Percentiles rank a stretch among this genome's conserved stretches.
phyloP scores from a whole-genome alignment of 92 coral and sea anemone species.

The Zoanthus gigantus region DNA sequence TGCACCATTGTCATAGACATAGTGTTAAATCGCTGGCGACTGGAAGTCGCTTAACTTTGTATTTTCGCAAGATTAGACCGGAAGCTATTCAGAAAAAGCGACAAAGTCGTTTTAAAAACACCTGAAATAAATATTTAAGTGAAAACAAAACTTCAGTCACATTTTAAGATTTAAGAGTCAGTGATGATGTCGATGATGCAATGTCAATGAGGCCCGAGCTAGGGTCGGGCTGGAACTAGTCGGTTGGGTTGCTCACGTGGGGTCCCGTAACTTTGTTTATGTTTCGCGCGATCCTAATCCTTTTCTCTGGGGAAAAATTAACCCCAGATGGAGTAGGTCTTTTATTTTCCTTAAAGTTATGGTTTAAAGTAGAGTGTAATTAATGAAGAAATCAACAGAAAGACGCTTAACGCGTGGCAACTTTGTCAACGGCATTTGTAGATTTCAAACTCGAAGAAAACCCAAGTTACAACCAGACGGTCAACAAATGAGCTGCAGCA shows the following conservation, averaged over 20 bases:
- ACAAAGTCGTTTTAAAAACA: background rate
- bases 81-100: background rate
- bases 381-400: background rate
- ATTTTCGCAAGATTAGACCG: background rate
- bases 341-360: background rate
- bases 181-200: too few relatives aligned
- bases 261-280: background rate
- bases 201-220: background rate
- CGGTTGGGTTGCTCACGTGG: background rate
- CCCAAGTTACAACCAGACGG: background rate
- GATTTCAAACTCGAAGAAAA: background rate
- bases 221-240: background rate
- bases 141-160: background rate
- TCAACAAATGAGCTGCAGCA: background rate
- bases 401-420: background rate
- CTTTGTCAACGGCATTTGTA: background rate
- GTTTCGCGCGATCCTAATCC: background rate
- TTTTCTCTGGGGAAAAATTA: background rate
- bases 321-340: background rate
- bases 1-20: too few relatives aligned
- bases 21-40: background rate
- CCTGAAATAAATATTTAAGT: background rate
- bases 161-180: background rate
- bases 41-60: background rate
- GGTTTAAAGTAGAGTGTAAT: background rate